Evolutionary conservation across 2,888 invertebrate genomes (phyloP).

Genomic region (Eilema griseolum): DNA sequence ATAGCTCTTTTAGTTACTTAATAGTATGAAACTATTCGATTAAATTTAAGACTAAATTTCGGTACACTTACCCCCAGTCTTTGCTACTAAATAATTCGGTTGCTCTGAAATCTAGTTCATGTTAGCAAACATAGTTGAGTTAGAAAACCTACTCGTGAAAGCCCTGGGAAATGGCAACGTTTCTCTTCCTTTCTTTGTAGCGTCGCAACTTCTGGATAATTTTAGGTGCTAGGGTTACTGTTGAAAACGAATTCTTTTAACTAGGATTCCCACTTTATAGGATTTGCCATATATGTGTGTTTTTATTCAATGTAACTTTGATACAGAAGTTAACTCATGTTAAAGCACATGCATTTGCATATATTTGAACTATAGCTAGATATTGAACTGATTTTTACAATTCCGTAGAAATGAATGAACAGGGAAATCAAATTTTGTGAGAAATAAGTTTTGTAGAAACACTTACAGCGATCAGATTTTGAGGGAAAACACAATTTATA

Average conservation of each 20-base stretch:
- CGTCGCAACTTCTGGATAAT: not conserved
- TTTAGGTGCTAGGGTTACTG: not conserved
- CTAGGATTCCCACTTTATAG: not conserved
- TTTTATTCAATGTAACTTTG: conserved; percentile 17
- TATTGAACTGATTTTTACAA: conserved; percentile 24
- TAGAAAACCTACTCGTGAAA: not conserved
- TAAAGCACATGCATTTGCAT: conserved; percentile 24
- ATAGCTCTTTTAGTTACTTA: not conserved
- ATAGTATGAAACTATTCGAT: too few species aligned
- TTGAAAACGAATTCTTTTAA: not conserved
- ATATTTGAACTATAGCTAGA: conserved; percentile 35
- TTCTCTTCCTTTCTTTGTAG: not conserved
- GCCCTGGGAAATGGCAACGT: not conserved
- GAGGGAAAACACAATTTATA: conserved; percentile 64
- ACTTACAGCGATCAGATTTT: conserved; percentile 56
- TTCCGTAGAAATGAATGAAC: conserved; percentile 33
- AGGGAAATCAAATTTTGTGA: conserved; percentile 45
- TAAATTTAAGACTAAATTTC: not conserved
- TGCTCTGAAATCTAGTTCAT: not conserved
- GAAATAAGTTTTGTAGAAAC: conserved; percentile 51
- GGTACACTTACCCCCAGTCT: not conserved
- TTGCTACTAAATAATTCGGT: not conserved
- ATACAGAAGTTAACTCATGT: conserved; percentile 9
- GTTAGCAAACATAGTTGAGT: not conserved
- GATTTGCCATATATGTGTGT: not conserved